Base-by-base conservation (phyloP, 2,113 vertebrate genomes). In the Rissa tridactyla region DNA sequence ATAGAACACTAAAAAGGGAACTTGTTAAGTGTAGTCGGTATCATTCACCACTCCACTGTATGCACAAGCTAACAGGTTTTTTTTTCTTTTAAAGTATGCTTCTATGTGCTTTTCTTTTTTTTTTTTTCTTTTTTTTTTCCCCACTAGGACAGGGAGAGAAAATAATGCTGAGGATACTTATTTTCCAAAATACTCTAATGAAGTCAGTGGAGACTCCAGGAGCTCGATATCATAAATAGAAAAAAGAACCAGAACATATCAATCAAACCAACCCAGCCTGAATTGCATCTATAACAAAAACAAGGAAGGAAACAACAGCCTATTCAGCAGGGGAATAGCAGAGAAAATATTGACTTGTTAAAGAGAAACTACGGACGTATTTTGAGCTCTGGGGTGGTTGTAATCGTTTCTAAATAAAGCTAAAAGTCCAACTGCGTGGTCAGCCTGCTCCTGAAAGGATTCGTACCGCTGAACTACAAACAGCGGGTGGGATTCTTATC, bases 101-200 rank as follows among this genome's bases (percentile, higher is more conserved):
- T 79, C 68, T 38, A 2, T 32, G 8, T 77, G 38, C 10, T 88
- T 57, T 84, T 52, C 49, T 64, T 36, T 9, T 69, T 46, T 49
- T 84, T 52, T 40, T 60, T 36, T 7, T 65, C 40, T 42, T 57
- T 54, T 64, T 78, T 10, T 23, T 36, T 20, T 10, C 5, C 21
- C 17, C 11, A 40, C 49, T 44, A 84, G 87, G 46, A 36, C 20
- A 58, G 22, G 34, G 19, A 76, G 11, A 62, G n/a, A 91, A 94
- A 95, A 95, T 85, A 92, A 89, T 58, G 79, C 92, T 90, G 68
- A 91, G 80, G 90, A 96, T 82, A 93, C 80, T 91, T 90, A 92
- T 92, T 97, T 97, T 94, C 90, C 58, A 84, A 89, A 95, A 90
- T 84, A 78, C 73, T 75, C 69, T 97, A 97, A 97, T 96, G 92